Evolutionary conservation across 2,888 invertebrate genomes (phyloP).

Genomic region (Dendrolimus pini): DNA sequence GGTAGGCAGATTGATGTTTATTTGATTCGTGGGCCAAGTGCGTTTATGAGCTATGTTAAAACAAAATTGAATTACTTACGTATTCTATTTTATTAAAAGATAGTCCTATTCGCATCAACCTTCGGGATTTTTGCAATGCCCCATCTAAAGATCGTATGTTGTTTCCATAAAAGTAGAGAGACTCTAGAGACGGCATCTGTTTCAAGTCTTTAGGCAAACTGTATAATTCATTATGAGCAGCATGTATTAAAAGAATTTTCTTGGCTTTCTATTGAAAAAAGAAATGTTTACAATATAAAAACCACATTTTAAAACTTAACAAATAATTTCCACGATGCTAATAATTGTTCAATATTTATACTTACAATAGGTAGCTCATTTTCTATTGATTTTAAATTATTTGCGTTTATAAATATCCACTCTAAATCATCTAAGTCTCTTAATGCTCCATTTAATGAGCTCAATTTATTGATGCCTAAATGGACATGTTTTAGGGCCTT

Average conservation of each 20-base stretch:
- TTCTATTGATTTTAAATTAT: conserved; percentile 84
- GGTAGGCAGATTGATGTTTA: too few relatives aligned
- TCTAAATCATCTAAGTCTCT: conserved; percentile 83
- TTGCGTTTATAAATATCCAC: conserved; percentile 87
- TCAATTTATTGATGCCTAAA: conserved; percentile 84
- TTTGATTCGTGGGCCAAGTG: too few relatives aligned
- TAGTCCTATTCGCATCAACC: conserved; percentile 80
- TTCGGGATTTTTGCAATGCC: conserved; percentile 81
- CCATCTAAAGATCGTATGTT: conserved; percentile 83
- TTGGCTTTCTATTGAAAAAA: conserved; percentile 67
- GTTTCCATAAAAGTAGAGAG: conserved; percentile 84
- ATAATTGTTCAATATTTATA: conserved; percentile 4
- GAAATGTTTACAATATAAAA: not conserved
- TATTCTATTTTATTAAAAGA: conserved; percentile 85
- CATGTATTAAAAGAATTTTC: conserved; percentile 82
- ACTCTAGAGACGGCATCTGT: conserved; percentile 81
- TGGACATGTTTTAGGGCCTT: conserved; percentile 81
- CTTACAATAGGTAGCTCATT: conserved; percentile 84
- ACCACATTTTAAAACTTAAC: too few relatives aligned
- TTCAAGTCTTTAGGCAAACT: conserved; percentile 83
- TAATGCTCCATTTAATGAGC: conserved; percentile 85
- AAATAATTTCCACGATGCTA: too few relatives aligned
- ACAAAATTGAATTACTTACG: conserved; percentile 58
- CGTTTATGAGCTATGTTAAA: too few relatives aligned
- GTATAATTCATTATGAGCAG: conserved; percentile 83